Conservation (phyloP, 2,797 vertebrate species). For the Hyperoplus lanceolatus region DNA sequence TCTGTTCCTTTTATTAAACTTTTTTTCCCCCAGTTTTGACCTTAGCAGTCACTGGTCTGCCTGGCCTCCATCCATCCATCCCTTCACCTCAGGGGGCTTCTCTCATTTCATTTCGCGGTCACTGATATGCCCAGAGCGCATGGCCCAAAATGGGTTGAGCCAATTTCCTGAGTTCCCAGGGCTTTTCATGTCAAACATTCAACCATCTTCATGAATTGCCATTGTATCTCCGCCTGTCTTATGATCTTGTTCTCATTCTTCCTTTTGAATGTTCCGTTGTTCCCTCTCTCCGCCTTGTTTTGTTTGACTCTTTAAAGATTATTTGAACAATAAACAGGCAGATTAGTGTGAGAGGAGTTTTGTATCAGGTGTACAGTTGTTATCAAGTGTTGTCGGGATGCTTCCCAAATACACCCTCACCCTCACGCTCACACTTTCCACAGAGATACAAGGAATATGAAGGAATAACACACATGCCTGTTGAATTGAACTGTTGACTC, state of each 20-base stretch:
- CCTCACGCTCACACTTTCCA: not conserved
- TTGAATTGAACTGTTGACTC: not conserved
- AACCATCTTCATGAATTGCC: slow-evolving; percentile 48
- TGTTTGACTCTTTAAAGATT: slow-evolving; percentile 13
- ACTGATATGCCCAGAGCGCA: slow-evolving; percentile 76
- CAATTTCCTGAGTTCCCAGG: slow-evolving; percentile 67
- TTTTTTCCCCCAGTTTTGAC: slow-evolving; percentile 33
- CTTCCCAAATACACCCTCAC: not conserved
- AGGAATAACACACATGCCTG: not conserved
- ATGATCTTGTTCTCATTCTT: slow-evolving; percentile 41
- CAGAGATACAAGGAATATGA: not conserved
- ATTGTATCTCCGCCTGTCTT: slow-evolving; percentile 34
- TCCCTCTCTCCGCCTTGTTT: slow-evolving; percentile 37
- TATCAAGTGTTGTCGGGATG: not conserved
- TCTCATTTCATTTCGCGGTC: slow-evolving; percentile 72
- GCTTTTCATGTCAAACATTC: slow-evolving; percentile 67
- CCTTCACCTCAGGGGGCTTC: slow-evolving; percentile 60
- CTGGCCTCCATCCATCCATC: slow-evolving; percentile 42
- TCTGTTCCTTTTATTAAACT: slow-evolving; percentile 23
- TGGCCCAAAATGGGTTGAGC: slow-evolving; percentile 59
- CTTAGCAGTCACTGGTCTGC: slow-evolving; percentile 45
- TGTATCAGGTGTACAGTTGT: slow-evolving; percentile 33
- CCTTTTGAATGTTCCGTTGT: not conserved
- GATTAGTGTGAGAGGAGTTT: slow-evolving; percentile 19
- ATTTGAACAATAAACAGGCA: slow-evolving; percentile 11